Base-by-base conservation (phyloP, 1,140 invertebrate species). In the Aphelinus certus region DNA sequence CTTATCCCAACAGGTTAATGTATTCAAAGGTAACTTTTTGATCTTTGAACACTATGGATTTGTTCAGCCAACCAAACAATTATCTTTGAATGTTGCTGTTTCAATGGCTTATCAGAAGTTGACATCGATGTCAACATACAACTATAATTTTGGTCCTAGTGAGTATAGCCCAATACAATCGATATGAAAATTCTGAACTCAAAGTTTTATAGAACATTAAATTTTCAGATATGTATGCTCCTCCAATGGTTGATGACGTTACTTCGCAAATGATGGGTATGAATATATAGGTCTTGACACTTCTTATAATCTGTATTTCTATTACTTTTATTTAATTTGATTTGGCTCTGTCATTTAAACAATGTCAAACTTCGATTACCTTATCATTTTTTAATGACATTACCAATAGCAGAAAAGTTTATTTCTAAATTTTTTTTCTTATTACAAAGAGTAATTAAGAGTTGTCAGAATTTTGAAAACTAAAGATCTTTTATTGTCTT, bases 21-120 rank as follows among this genome's bases (percentile, higher is more conserved):
- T 64, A 53, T 72, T 73, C 49, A 26, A 9, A 83, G 82, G 66
- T 83, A 70, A 78, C 65, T 6, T 67, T 83, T 55, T 77, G 7
- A 53, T 82, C 1, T 75, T 78, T 43, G 79, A 81, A 53, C 79
- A 78, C 71, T 76, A 65, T 56, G 82, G 82, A 6, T 60, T 71
- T 1, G 5, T 63, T 5, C 75, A 81, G 71, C 53, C 79, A 5
- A 76, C 81, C 3, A 75, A 75, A 58, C 72, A 80, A 58, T 62
- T 78, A 61, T 77, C 82, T 2, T 72, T 83, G 48, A 62, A 77
- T 62, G 61, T n/a, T 3, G 75, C 77, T 4, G 77, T 78, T 45
- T 61, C 76, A 47, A 70, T 79, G 51, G 67, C 79, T 53, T 80
- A 82, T 55, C 75, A 83, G 4, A 64, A 76, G 51, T 67, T 83